phyloP scores from a whole-genome alignment of 2,888 invertebrate genomes.

The Epinotia demarniana region DNA sequence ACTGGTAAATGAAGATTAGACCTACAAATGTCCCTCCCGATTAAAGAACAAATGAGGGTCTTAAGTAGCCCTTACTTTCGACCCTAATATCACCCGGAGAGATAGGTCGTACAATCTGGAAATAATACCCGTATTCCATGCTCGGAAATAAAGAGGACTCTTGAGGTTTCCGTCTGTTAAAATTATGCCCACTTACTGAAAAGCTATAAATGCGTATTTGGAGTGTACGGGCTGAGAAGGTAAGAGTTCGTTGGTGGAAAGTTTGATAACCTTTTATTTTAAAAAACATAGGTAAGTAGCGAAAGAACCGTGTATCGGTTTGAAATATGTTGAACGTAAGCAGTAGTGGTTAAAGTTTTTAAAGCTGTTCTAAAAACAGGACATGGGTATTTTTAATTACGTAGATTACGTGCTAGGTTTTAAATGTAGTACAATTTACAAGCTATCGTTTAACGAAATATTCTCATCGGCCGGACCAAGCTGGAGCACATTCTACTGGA shows the following conservation, averaged over 20 bases:
- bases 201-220: slow-evolving; percentile 17
- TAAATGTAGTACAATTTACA: no score
- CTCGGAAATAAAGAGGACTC: slow-evolving; percentile 20
- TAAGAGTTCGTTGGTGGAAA: neutral
- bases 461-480: no score
- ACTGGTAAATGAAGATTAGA: slow-evolving; percentile 37
- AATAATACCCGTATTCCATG: slow-evolving; percentile 33
- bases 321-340: no score
- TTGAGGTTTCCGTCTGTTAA: slow-evolving; percentile 21
- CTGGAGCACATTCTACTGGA: no score
- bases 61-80: slow-evolving; percentile 35
- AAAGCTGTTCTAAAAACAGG: no score
- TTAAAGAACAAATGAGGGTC: slow-evolving; percentile 39
- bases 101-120: slow-evolving; percentile 29
- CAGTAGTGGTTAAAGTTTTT: no score
- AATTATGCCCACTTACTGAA: slow-evolving; percentile 29
- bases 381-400: no score
- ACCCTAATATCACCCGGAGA: slow-evolving; percentile 24
- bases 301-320: no score
- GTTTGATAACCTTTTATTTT: neutral
- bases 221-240: neutral
- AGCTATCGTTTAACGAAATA: no score
- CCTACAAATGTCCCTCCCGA: slow-evolving; percentile 39
- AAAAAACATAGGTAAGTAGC: no score
- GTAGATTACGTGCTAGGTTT: no score